These are phyloP conservation scores for Heloderma charlesbogerti DNA, from an alignment of 2,113 vertebrate species.

Conservation along the genomic window DNA sequence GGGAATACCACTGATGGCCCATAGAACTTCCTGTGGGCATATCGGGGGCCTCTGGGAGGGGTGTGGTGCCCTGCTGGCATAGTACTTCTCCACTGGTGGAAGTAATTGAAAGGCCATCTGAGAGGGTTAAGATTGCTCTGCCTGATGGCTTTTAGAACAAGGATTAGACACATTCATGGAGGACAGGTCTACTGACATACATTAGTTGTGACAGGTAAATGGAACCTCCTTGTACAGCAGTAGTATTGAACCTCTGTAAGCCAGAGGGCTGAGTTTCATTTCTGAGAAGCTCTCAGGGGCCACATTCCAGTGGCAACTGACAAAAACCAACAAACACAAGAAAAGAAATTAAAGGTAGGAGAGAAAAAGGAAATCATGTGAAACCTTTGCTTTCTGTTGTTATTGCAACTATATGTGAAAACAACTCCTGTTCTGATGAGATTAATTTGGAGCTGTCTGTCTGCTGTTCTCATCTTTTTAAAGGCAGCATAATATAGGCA, in stretches of 20 bases:
- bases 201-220: background rate
- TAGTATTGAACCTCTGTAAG: too few relatives aligned
- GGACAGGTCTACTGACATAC: too few relatives aligned
- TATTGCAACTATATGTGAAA: conserved; percentile 18
- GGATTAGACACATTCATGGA: background rate
- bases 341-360: background rate
- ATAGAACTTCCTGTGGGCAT: too few relatives aligned
- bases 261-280: too few relatives aligned
- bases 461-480: conserved; percentile 48
- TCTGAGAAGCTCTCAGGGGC: too few relatives aligned
- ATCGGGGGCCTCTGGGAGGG: too few relatives aligned
- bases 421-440: background rate
- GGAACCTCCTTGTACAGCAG: background rate
- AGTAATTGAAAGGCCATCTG: too few relatives aligned
- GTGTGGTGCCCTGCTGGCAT: too few relatives aligned
- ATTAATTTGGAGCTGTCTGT: conserved; percentile 34
- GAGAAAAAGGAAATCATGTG: conserved; percentile 22
- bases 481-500: background rate
- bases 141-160: background rate
- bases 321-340: conserved; percentile 45
- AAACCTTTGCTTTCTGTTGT: conserved; percentile 42
- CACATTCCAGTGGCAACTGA: conserved; percentile 17
- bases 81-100: too few relatives aligned
- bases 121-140: too few relatives aligned
- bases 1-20: too few relatives aligned